These are phyloP conservation scores for Zosterops borbonicus DNA, from an alignment of 2,113 vertebrate species.

Conservation along the genomic window DNA sequence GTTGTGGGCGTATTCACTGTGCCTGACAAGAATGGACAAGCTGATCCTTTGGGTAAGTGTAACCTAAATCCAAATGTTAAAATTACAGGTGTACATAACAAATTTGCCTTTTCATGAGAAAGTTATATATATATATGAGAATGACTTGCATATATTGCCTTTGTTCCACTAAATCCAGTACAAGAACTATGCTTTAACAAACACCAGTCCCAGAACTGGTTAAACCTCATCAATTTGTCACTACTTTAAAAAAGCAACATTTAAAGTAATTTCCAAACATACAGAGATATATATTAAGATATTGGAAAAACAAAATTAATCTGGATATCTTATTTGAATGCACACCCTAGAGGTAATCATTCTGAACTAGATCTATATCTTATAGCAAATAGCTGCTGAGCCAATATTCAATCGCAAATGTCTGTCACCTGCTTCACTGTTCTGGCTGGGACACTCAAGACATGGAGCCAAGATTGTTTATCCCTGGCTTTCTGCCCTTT, in stretches of 20 bases:
- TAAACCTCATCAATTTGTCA: background rate
- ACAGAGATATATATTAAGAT: background rate
- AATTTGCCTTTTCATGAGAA: background rate
- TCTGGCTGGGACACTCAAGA: background rate
- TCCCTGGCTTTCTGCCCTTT: background rate
- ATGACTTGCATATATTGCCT: background rate
- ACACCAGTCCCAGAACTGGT: background rate
- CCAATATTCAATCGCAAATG: background rate
- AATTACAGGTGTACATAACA: background rate
- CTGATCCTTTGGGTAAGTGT: slow-evolving; percentile 93
- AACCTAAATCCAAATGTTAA: background rate
- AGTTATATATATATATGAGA: background rate
- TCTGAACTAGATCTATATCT: background rate
- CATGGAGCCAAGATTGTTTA: background rate
- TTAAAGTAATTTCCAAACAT: background rate
- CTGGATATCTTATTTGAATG: background rate
- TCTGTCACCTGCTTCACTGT: background rate
- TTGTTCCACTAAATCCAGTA: background rate
- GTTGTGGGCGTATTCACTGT: slow-evolving; percentile 97
- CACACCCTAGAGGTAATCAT: background rate
- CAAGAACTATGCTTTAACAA: background rate
- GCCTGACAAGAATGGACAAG: slow-evolving; percentile 94
- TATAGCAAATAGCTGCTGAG: background rate
- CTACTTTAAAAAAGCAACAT: background rate
- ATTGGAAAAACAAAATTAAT: background rate